These are phyloP conservation scores for Pristionchus exspectatus DNA, from an alignment of 2,888 invertebrate species.

Conservation along the genomic window DNA sequence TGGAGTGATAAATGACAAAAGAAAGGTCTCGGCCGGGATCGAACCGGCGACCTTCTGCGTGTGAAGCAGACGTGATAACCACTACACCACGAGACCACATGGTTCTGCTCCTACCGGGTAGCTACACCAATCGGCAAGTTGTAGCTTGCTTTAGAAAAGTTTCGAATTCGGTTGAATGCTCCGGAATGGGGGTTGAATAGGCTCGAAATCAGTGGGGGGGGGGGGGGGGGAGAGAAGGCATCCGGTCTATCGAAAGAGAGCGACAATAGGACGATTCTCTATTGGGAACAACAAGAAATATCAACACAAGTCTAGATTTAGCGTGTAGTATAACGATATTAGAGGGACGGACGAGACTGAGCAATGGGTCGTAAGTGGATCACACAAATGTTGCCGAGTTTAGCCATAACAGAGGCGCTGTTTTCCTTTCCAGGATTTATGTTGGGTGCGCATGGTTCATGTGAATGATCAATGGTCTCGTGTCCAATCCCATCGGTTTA, in stretches of 20 bases:
- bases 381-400: not conserved
- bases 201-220: not conserved
- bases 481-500: not conserved
- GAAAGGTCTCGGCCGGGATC: conserved; percentile 58
- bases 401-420: not conserved
- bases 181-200: conserved; percentile 19
- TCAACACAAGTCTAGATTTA: conserved; percentile 19
- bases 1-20: not conserved
- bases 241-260: not conserved
- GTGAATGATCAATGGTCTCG: not conserved
- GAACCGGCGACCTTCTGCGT: conserved; percentile 67
- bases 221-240: not conserved
- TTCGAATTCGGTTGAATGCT: conserved; percentile 5
- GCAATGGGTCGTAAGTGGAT: not conserved
- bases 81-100: conserved; percentile 60
- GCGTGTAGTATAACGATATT: not conserved
- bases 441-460: not conserved
- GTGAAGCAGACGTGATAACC: conserved; percentile 66
- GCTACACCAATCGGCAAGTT: not conserved
- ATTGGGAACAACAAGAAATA: conserved; percentile 29
- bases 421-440: not conserved
- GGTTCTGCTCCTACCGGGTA: not conserved
- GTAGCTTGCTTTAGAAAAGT: not conserved
- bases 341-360: not conserved
- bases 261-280: not conserved